Evolutionary conservation across 2,113 vertebrate genomes (phyloP).

Genomic region (Calidris pugnax): DNA sequence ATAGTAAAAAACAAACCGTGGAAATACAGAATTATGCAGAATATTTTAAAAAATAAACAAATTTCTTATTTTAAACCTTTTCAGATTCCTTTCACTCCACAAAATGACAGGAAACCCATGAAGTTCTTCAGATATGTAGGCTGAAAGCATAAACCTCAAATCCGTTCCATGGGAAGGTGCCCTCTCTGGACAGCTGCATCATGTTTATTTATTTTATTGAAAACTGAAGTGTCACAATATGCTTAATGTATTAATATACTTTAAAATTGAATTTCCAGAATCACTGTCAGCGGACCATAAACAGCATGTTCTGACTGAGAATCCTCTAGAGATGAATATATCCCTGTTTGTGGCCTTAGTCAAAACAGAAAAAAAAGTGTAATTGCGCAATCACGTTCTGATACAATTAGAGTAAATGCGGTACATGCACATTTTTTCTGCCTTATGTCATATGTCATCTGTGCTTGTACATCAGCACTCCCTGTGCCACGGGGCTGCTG

Average conservation of each 20-base stretch:
- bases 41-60: neutral
- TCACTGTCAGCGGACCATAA: neutral
- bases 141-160: neutral
- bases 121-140: neutral
- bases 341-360: neutral
- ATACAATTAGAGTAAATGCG: neutral
- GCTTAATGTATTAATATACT: neutral
- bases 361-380: neutral
- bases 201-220: neutral
- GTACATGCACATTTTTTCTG: neutral
- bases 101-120: neutral
- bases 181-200: neutral
- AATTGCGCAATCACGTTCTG: neutral
- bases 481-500: neutral
- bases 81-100: neutral
- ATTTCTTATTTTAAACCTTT: neutral
- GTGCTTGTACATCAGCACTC: neutral
- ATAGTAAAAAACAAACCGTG: fast-evolving
- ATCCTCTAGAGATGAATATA: neutral
- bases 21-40: neutral
- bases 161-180: neutral
- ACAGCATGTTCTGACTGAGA: neutral
- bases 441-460: neutral
- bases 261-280: neutral
- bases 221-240: neutral